phyloP scores from a whole-genome alignment of 2,888 invertebrate species.

The Acrobasis repandana region DNA sequence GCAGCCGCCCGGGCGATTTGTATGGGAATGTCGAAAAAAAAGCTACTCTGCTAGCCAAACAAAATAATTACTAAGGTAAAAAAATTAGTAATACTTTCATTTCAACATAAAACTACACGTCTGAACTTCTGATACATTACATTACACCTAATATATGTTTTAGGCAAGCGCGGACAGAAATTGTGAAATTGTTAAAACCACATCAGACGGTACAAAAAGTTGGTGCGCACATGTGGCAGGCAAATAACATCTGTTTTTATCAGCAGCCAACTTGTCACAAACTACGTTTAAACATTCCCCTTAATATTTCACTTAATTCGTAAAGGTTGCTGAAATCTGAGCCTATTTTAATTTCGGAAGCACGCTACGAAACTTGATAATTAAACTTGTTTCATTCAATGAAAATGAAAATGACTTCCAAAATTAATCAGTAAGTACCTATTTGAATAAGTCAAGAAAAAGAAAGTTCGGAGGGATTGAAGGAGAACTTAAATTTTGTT shows the following conservation, averaged over 20 bases:
- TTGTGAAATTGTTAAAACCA: neutral
- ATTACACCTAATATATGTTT: neutral
- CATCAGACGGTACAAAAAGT: neutral
- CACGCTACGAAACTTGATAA: constrained; percentile 67
- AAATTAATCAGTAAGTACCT: constrained; percentile 69
- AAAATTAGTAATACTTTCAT: neutral
- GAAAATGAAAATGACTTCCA: constrained; percentile 69
- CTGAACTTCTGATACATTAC: neutral
- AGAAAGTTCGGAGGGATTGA: constrained; percentile 62
- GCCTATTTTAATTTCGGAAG: constrained; percentile 40
- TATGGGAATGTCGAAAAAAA: too few relatives aligned
- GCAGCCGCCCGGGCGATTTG: too few relatives aligned
- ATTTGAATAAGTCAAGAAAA: constrained; percentile 68
- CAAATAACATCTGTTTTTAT: neutral
- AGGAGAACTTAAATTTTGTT: constrained; percentile 72
- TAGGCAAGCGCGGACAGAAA: neutral
- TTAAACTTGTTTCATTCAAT: constrained; percentile 76
- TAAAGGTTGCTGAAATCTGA: constrained; percentile 1
- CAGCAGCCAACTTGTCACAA: neutral
- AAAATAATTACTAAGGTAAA: too few relatives aligned
- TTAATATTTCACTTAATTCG: constrained; percentile 6
- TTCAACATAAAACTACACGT: neutral
- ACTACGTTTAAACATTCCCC: neutral
- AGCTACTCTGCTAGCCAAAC: too few relatives aligned
- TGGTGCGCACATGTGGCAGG: neutral